phyloP scores from a whole-genome alignment of 2,797 vertebrate species.

The Malacoctenus gilli region DNA sequence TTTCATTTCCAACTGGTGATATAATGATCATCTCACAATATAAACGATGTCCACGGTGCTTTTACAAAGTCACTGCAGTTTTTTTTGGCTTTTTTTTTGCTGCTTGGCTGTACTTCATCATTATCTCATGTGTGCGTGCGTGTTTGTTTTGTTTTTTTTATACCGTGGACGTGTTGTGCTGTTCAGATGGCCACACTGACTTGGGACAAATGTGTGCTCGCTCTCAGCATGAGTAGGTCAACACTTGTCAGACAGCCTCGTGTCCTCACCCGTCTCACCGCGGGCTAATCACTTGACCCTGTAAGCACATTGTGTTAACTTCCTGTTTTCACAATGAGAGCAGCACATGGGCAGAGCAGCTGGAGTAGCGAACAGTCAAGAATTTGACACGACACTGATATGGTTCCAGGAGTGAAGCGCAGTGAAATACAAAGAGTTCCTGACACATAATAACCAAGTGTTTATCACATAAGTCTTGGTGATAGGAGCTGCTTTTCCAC shows the following conservation, averaged over 20 bases:
- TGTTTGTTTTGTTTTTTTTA: no score
- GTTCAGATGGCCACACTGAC: not conserved
- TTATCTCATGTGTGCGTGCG: no score
- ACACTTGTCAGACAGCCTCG: not conserved
- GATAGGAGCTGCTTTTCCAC: no score
- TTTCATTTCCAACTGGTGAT: conserved; percentile 26
- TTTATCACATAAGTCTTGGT: no score
- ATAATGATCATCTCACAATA: conserved; percentile 1
- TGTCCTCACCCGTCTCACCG: not conserved
- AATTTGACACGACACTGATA: no score
- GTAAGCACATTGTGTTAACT: not conserved
- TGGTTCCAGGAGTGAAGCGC: no score
- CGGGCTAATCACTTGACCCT: conserved; percentile 1
- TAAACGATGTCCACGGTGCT: not conserved
- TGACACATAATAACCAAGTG: no score
- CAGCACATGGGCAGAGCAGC: no score
- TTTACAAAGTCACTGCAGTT: not conserved
- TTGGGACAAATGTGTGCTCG: not conserved
- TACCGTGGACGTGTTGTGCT: no score
- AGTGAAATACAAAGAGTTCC: no score
- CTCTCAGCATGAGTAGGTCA: not conserved
- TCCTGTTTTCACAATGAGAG: not conserved
- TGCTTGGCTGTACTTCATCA: no score
- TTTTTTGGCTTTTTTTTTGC: not conserved
- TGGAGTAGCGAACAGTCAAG: no score